Evolutionary conservation across 2,888 invertebrate species (phyloP), one percentile per base, ranked within the genome.

Genomic region (Catocala fraxini): DNA sequence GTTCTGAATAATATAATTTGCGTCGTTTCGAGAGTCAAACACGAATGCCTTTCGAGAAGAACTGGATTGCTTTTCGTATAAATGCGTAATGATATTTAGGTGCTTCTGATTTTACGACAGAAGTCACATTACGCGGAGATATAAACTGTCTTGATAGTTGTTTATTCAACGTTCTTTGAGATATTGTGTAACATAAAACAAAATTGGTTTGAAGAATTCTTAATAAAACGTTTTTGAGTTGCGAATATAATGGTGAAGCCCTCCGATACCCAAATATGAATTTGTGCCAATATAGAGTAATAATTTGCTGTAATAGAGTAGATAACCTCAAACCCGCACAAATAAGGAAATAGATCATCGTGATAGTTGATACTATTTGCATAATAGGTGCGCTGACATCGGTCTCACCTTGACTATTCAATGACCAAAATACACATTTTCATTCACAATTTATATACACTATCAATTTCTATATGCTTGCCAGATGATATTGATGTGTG

Each of bases 301-400:
- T 65, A 62, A 65, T 73, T 76, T 68, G 65, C 56, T 41, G 48
- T 61, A 63, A 70, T 70, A 48, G 66, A 56, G 68, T 65, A 64
- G 73, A 73, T 70, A 77, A 69, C 67, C 67, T 77, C 64, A 71
- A 69, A 59, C 46, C 25, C 7, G 57, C 43, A 71, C 71, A 67
- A 73, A 80, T 59, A 73, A 76, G 80, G 81, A 79, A 82, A 79
- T 79, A 75, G 69, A 75, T 65, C 67, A 71, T 68, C 70, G 63
- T 65, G 72, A 65, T 75, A 71, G 55, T 35, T 68, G 59, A 55
- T 53, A 68, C 54, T 64, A 82, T 82, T 83, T 70, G 65, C 75
- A 79, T 81, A 79, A 77, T 70, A 75, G 76, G 71, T 75, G 63
- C 76, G 71, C 69, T 76, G 73, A 75, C 79, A 79, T 73, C 68